phyloP scores from a whole-genome alignment of 2,797 vertebrate genomes.

The Hippocampus kuda region DNA sequence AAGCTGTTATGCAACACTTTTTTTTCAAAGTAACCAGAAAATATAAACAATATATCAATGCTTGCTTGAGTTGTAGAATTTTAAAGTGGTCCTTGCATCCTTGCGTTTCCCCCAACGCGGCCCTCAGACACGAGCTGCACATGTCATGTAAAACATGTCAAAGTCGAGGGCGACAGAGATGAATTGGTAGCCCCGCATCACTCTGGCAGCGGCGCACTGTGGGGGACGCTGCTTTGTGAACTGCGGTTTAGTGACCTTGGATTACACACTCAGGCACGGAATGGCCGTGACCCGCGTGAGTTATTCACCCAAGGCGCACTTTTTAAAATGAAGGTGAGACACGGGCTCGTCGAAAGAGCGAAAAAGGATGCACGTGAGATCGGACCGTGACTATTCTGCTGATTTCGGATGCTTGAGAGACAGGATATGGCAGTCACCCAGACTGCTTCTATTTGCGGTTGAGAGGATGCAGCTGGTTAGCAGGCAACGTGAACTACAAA shows the following conservation, averaged over 20 bases:
- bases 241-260: constrained; percentile 38
- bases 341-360: not conserved
- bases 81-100: too few species aligned
- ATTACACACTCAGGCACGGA: constrained; percentile 24
- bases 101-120: too few species aligned
- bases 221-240: constrained; percentile 15
- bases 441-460: constrained; percentile 31
- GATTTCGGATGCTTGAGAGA: constrained; percentile 9
- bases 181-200: constrained; percentile 24
- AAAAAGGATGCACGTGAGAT: constrained; percentile 14
- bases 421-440: constrained; percentile 23
- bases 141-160: constrained; percentile 32
- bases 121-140: constrained; percentile 17
- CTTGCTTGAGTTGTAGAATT: too few species aligned
- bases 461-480: constrained; percentile 42
- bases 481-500: constrained; percentile 22
- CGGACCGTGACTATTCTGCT: constrained; percentile 12
- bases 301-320: constrained; percentile 15
- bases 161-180: constrained; percentile 16
- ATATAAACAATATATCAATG: too few species aligned
- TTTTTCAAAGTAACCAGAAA: too few species aligned
- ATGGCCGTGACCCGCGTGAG: constrained; percentile 33
- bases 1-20: too few species aligned
- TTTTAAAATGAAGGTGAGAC: constrained; percentile 19
- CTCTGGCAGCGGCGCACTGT: constrained; percentile 15